Base-by-base conservation (phyloP, 2,888 invertebrate genomes). In the Xylocampa areola region DNA sequence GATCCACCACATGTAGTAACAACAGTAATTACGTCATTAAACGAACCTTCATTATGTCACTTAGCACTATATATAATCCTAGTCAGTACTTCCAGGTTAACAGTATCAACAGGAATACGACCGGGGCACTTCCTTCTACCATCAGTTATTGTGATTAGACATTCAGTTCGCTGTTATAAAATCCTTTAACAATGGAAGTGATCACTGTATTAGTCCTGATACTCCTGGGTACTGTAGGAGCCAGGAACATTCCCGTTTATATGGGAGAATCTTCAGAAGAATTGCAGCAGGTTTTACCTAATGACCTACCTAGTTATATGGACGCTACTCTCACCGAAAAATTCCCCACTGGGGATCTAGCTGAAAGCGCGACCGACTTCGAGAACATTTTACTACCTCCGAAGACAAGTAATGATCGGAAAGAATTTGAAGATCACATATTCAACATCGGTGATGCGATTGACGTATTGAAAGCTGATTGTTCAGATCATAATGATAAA, bases 151-250 rank as follows among this genome's bases (percentile, higher is more conserved):
- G 39, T 32, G 49, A 39, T 44, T 23, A 55, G 1, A 35, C 25
- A 45, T 29, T 45, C 41, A 65, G 41, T 10, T 21, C 8, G 33
- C 58, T 50, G 66, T 43, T 51, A 16, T 5, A 37, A 13, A 65
- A 43, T 47, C 49, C 27, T 4, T 14, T 51, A 35, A 45, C 30
- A 8, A 69, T 68, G 69, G 54, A 54, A 45, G 48, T n/a, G 16
- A 54, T 40, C 41, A 23, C 37, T 25, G 36, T 37, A 30, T 1
- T 68, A 3, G 25, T 45, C 30, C 58, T 68, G 33, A 27, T 54
- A 19, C 11, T 54, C n/a, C 11, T 68, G 10, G 25, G 47, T 14
- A 13, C 14, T 1, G 54, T 13, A 16, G 47, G 40, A 36, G 64
- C 64, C n/a, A 59, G 40, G 37, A 51, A 19, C 13, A 16, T 62